Conservation (phyloP, 2,797 vertebrate genomes). For the Chiloscyllium punctatum region DNA sequence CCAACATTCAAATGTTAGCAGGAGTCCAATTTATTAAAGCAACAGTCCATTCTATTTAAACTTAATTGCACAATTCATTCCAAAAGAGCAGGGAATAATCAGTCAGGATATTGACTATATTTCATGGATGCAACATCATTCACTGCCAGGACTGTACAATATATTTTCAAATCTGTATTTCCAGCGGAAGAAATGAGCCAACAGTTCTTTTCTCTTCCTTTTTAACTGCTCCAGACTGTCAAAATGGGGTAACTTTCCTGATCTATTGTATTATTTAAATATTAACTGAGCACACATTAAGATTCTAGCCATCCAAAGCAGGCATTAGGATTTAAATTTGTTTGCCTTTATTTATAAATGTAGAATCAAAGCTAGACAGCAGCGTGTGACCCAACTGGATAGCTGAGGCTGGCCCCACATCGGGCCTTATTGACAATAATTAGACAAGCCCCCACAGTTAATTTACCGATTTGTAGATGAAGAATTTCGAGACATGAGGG, state of each 20-base stretch:
- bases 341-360: background rate
- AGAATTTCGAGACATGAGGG: background rate
- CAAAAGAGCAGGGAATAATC: background rate
- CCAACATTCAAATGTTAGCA: conserved; percentile 13
- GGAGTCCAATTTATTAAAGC: conserved; percentile 4
- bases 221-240: background rate
- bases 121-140: background rate
- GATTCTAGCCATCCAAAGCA: background rate
- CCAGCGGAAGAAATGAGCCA: background rate
- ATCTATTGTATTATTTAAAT: background rate
- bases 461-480: background rate
- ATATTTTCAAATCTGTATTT: background rate
- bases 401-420: background rate
- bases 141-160: background rate
- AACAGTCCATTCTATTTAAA: conserved; percentile 25
- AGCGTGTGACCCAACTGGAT: background rate
- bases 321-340: background rate
- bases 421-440: background rate
- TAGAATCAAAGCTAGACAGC: background rate
- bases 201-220: background rate
- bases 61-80: background rate
- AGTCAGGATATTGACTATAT: background rate
- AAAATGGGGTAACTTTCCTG: background rate
- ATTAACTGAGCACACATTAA: background rate
- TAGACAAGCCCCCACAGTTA: background rate